These are phyloP conservation scores for Xenotilapia flavipinnis DNA, from an alignment of 2,113 vertebrate species.

Conservation along the genomic window DNA sequence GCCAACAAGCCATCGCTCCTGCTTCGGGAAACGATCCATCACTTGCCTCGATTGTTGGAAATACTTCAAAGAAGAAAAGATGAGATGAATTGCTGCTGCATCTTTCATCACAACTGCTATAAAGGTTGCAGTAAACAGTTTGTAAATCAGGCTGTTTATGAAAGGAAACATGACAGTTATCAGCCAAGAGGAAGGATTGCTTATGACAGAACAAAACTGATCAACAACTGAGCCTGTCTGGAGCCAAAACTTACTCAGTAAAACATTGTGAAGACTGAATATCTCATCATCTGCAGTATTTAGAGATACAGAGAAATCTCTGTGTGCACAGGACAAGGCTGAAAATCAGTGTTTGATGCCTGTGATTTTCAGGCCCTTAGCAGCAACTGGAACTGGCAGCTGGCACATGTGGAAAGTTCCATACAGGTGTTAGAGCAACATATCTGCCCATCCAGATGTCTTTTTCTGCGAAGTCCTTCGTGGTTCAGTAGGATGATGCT, in stretches of 20 bases:
- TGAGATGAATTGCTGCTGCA: not conserved
- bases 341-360: not conserved
- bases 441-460: not conserved
- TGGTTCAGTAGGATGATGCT: not conserved
- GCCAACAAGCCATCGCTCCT: constrained; percentile 11
- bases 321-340: not conserved
- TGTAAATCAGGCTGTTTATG: not conserved
- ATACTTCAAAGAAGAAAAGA: not conserved
- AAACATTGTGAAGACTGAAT: not conserved
- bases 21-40: constrained; percentile 14
- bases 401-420: not conserved
- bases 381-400: not conserved
- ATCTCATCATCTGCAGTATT: not conserved
- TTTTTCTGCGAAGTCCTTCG: not conserved
- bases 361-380: not conserved
- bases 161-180: not conserved
- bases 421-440: not conserved
- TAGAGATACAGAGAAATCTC: not conserved
- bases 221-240: not conserved
- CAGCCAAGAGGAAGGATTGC: not conserved
- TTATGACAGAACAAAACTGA: not conserved
- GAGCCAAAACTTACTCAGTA: not conserved
- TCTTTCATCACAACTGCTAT: not conserved
- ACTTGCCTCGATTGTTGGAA: not conserved
- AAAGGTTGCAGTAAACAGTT: not conserved